These are phyloP conservation scores for Petroica traversi DNA, from an alignment of 2,113 vertebrate genomes.

Conservation along the genomic window DNA sequence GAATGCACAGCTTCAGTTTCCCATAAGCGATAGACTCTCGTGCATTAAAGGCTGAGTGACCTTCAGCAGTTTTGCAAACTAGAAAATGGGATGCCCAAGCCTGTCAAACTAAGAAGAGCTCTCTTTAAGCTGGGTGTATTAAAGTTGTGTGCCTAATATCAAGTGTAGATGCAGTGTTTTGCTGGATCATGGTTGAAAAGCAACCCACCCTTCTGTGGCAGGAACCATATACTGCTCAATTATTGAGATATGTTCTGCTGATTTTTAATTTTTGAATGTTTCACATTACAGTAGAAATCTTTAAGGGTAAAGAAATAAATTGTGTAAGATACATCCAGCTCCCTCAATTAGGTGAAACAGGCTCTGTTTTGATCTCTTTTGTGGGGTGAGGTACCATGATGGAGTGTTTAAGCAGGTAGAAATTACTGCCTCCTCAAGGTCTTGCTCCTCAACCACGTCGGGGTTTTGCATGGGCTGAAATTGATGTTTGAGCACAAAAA, in stretches of 20 bases:
- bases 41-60: background rate
- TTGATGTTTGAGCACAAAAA: background rate
- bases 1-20: background rate
- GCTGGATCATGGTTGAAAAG: accelerated
- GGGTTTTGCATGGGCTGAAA: background rate
- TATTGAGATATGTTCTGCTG: background rate
- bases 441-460: background rate
- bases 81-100: background rate
- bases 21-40: background rate
- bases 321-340: background rate
- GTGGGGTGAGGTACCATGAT: background rate
- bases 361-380: background rate
- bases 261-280: background rate
- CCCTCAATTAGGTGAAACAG: background rate
- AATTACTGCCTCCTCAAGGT: background rate
- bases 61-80: background rate
- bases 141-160: background rate
- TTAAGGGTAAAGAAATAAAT: background rate
- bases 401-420: background rate
- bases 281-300: background rate
- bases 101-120: background rate
- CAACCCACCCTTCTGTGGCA: background rate
- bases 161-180: background rate
- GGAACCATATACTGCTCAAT: background rate
- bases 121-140: background rate